Evolutionary conservation across 1,140 invertebrate species (phyloP).

Genomic region (Drosophila sturtevanti): DNA sequence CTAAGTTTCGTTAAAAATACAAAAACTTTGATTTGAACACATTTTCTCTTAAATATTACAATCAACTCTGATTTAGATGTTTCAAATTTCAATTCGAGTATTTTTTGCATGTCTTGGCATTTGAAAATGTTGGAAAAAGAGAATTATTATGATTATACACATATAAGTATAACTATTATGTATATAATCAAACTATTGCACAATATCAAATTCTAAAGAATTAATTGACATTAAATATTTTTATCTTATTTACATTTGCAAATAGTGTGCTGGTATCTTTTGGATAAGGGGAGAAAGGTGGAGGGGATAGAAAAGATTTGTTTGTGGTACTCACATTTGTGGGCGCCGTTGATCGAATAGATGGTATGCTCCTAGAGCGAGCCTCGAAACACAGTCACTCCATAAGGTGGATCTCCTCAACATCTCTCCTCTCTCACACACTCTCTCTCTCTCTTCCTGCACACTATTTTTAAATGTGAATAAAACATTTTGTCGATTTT

Average conservation of each 20-base stretch:
- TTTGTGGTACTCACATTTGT: constrained; percentile 46
- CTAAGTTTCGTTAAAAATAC: constrained; percentile 32
- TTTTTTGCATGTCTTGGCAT: background rate
- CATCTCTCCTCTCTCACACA: constrained; percentile 27
- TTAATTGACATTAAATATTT: background rate
- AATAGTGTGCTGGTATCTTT: constrained; percentile 10
- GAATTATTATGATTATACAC: background rate
- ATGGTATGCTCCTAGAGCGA: background rate
- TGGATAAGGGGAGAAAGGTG: background rate
- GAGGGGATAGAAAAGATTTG: background rate
- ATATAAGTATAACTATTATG: background rate
- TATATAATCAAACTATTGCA: constrained; percentile 10
- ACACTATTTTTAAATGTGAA: constrained; percentile 51
- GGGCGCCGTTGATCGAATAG: background rate
- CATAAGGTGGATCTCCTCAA: constrained; percentile 1
- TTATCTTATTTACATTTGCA: constrained; percentile 22
- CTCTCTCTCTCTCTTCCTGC: constrained; percentile 9
- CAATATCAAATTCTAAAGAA: constrained; percentile 1
- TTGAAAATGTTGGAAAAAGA: background rate
- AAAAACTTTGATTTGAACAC: constrained; percentile 48
- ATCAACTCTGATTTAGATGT: background rate
- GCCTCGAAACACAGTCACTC: no score
- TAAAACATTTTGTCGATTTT: constrained; percentile 65
- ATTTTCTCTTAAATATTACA: constrained; percentile 27
- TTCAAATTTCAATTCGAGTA: constrained; percentile 1